These are phyloP conservation scores for Meta bourneti DNA, from an alignment of 2,888 invertebrate species.

Conservation along the genomic window DNA sequence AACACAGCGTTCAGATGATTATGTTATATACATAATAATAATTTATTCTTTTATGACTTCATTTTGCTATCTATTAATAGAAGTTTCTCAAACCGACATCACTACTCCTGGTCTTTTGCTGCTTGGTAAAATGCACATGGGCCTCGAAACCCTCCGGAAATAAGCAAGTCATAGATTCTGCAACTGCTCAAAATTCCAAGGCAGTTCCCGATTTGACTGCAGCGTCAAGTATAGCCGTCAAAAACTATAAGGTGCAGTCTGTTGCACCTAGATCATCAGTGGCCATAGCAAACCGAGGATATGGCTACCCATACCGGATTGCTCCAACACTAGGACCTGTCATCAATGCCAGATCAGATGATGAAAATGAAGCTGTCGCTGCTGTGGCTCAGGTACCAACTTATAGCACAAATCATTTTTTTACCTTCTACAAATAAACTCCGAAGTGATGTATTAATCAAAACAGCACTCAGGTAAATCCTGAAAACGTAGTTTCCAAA, in stretches of 20 bases:
- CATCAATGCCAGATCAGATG: conserved; percentile 56
- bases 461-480: not conserved
- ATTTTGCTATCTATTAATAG: not conserved
- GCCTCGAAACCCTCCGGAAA: not conserved
- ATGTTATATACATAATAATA: too few relatives aligned
- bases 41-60: too few relatives aligned
- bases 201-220: conserved; percentile 18
- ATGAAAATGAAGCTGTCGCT: conserved; percentile 35
- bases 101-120: not conserved
- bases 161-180: too few relatives aligned
- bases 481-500: not conserved
- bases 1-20: too few relatives aligned
- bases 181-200: not conserved
- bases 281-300: not conserved
- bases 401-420: not conserved
- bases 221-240: conserved; percentile 40
- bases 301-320: conserved; percentile 62
- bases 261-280: conserved; percentile 20
- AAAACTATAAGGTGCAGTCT: conserved; percentile 53
- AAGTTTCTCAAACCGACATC: not conserved
- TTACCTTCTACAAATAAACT: not conserved
- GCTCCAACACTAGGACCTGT: conserved; percentile 61
- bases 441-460: not conserved
- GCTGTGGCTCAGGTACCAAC: conserved; percentile 13
- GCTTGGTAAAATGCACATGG: not conserved